Base-by-base conservation (phyloP, 2,888 invertebrate species). In the Cephus rjabovi region DNA sequence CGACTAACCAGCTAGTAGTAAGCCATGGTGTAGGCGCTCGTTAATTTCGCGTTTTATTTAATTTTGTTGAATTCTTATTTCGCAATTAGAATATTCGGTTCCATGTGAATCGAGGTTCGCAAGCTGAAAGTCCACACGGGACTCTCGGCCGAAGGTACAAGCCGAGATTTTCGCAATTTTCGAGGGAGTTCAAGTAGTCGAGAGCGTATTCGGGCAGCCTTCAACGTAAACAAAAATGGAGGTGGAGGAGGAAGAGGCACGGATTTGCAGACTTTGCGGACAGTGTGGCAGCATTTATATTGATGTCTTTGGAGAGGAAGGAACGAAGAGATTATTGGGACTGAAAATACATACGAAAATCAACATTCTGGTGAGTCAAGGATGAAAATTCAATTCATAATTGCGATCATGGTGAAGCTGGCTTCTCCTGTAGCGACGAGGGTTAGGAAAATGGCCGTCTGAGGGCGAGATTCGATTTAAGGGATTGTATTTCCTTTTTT, bases 261-360 rank as follows among this genome's bases (percentile, higher is more conserved):
- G 89, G 79, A 85, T 90, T 81, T 91, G 91, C 85, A 86, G 91
- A 78, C 86, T 91, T 11, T 91, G 91, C 80, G 91, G 91, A 40
- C 88, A 91, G 76, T 86, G 83, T 37, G 90, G 89, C 69, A 89
- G 86, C 70, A 88, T 91, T 73, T 90, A 86, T 78, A 91, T 91
- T 77, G 89, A 91, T 69, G 88, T 91, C 33, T 91, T 91, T 75
- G 89, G 91, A 33, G 90, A 90, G 35, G 91, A 91, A 69, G 91
- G 91, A 11, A 84, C 86, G 4, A 90, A 87, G 69, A 84, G 91
- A 69, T 87, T 86, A 34, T 85, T 91, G 71, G 88, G 89, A n/a
- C 79, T 87, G 40, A 91, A 91, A 77, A 91, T 91, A 31, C 88
- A 89, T 30, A 82, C 87, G 71, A 90, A 88, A 86, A 89, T 91